These are phyloP conservation scores for Crenuchus spilurus DNA, from an alignment of 2,797 vertebrate genomes.

Conservation along the genomic window DNA sequence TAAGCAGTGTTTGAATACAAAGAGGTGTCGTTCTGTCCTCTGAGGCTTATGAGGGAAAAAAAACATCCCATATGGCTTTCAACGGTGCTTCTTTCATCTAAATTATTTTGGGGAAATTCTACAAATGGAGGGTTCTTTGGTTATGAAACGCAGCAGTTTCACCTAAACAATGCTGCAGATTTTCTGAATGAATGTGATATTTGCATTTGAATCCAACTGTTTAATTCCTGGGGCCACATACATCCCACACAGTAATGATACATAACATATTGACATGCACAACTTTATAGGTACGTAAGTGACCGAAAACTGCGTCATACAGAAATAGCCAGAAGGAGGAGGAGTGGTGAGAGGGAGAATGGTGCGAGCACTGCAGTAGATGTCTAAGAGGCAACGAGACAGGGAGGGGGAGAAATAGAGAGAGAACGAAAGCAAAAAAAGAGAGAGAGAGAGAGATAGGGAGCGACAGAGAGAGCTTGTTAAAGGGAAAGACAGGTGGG, in stretches of 20 bases:
- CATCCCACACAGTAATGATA: background rate
- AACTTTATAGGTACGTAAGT: background rate
- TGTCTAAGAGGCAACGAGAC: conserved; percentile 5
- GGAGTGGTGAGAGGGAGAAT: conserved; percentile 8
- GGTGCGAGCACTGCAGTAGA: background rate
- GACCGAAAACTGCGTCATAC: background rate
- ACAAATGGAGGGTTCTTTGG: background rate
- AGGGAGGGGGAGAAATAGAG: conserved; percentile 21
- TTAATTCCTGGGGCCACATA: no score
- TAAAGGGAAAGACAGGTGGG: conserved; percentile 53
- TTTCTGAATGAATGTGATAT: conserved; percentile 9
- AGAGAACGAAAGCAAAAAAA: background rate
- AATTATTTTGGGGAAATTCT: background rate
- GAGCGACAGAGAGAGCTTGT: conserved; percentile 40
- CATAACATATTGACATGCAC: background rate
- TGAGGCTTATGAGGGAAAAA: conserved; percentile 17
- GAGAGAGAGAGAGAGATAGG: background rate
- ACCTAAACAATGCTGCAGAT: background rate
- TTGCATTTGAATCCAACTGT: background rate
- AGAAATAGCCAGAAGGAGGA: conserved; percentile 24
- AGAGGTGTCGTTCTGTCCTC: conserved; percentile 29
- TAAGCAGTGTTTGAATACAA: conserved; percentile 20
- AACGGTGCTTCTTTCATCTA: background rate
- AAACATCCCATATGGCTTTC: background rate
- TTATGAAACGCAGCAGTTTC: background rate